Percentiles rank a stretch among this genome's conserved stretches.
Conservation (phyloP, 2,888 invertebrate genomes). For the Thalpophila matura region DNA sequence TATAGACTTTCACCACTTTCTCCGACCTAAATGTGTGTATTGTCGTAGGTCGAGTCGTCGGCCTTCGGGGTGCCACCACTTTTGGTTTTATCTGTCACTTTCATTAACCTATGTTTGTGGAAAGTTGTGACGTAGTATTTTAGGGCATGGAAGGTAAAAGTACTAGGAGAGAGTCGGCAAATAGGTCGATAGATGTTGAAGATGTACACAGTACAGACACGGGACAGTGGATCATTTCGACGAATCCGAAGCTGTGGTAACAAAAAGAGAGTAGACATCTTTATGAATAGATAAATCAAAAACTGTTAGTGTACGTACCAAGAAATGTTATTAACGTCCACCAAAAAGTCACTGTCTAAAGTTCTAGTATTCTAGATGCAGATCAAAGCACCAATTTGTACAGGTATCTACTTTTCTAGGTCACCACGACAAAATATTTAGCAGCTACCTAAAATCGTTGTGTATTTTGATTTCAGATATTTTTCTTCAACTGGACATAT, state of each 20-base stretch:
- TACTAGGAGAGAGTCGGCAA: constrained; percentile 57
- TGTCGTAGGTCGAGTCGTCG: constrained; percentile 82
- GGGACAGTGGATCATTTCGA: neutral
- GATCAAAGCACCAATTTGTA: neutral
- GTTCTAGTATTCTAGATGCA: constrained; percentile 6
- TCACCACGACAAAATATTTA: neutral
- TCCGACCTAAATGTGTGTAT: constrained; percentile 80
- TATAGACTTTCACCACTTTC: constrained; percentile 87
- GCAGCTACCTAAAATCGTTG: neutral
- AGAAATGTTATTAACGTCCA: neutral
- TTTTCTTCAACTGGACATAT: too few species aligned
- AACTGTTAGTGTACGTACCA: too few species aligned
- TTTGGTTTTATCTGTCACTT: constrained; percentile 87
- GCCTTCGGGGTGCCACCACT: constrained; percentile 84
- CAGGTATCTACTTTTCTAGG: constrained; percentile 10
- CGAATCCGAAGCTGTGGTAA: neutral
- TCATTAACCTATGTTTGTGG: constrained; percentile 78
- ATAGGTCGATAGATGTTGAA: constrained; percentile 57
- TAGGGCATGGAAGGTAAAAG: constrained; percentile 74
- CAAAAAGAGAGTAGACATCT: neutral
- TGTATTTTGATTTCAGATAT: too few species aligned
- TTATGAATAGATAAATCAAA: too few species aligned
- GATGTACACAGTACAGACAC: neutral
- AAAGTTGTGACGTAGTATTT: constrained; percentile 79
- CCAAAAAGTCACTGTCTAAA: constrained; percentile 9